Evolutionary conservation across 2,113 vertebrate genomes (phyloP).

Genomic region (Elachura formosa): DNA sequence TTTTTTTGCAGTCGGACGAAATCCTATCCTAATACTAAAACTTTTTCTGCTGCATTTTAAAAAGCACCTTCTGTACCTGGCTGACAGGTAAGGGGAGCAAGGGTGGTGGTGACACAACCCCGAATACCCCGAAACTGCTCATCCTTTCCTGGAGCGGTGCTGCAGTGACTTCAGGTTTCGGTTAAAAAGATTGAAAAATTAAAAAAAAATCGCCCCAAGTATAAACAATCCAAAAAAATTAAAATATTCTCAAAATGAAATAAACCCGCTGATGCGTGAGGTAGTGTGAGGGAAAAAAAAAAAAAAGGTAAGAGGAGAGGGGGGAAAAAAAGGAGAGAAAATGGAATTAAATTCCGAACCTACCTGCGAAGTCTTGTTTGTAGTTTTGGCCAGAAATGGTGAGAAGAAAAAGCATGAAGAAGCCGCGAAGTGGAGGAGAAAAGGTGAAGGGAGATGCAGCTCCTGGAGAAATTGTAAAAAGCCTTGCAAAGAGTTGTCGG

Average conservation of each 20-base stretch:
- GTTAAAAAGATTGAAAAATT: not conserved
- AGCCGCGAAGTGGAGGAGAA: slow-evolving; percentile 83
- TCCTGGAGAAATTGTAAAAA: slow-evolving; percentile 89
- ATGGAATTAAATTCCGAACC: slow-evolving; percentile 69
- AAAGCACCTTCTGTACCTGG: slow-evolving; percentile 80
- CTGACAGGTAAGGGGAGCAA: slow-evolving; percentile 76
- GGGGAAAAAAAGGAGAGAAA: not conserved
- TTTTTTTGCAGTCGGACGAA: not conserved
- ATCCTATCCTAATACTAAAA: slow-evolving; percentile 46
- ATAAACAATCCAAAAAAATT: not conserved
- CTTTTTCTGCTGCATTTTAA: slow-evolving; percentile 57
- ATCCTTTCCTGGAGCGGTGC: slow-evolving; percentile 48
- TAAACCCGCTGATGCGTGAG: not conserved
- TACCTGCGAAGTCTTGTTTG: slow-evolving; percentile 88
- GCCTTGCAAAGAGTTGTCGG: slow-evolving; percentile 90
- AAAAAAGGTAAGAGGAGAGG: not conserved
- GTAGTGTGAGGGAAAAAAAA: not conserved
- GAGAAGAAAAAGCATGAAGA: slow-evolving; percentile 83
- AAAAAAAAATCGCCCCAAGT: not conserved
- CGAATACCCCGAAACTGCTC: slow-evolving; percentile 31
- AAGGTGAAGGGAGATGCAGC: slow-evolving; percentile 81
- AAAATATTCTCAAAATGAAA: slow-evolving; percentile 10
- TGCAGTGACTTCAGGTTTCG: slow-evolving; percentile 42
- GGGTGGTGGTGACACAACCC: not conserved
- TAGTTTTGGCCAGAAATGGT: slow-evolving; percentile 82